Percentiles rank a stretch among this genome's conserved stretches.
Evolutionary conservation across 2,797 vertebrate species (phyloP).

Genomic region (Acipenser ruthenus): DNA sequence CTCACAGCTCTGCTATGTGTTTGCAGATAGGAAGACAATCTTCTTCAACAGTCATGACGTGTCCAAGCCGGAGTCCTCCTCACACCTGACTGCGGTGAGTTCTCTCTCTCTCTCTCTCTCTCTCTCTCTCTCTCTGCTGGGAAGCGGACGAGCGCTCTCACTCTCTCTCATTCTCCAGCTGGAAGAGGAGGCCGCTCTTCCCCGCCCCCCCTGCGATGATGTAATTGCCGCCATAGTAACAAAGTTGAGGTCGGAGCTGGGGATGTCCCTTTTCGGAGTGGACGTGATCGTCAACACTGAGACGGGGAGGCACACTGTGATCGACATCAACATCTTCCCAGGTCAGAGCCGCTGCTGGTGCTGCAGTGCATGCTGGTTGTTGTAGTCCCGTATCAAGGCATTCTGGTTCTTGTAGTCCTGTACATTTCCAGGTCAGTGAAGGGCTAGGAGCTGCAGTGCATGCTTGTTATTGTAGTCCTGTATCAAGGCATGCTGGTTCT

Average conservation of each 20-base stretch:
- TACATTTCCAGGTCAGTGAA: no score
- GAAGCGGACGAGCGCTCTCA: no score
- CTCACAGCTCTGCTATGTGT: neutral
- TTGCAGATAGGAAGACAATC: constrained; percentile 57
- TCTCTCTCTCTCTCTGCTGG: no score
- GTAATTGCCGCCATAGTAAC: constrained; percentile 46
- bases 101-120: no score
- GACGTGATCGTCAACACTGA: constrained; percentile 57
- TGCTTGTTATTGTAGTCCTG: no score
- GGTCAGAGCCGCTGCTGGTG: constrained; percentile 31
- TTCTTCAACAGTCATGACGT: constrained; percentile 69
- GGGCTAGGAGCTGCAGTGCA: no score
- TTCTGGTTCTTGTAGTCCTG: no score
- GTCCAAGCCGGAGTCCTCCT: constrained; percentile 63
- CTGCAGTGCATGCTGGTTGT: no score
- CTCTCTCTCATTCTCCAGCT: constrained; percentile 31
- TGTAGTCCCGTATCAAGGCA: no score
- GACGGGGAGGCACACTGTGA: constrained; percentile 53
- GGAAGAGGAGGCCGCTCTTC: constrained; percentile 41
- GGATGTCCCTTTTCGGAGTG: constrained; percentile 62
- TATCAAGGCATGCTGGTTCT: no score
- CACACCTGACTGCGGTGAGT: constrained; percentile 56
- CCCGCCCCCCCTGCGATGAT: constrained; percentile 44
- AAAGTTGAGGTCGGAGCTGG: constrained; percentile 46
- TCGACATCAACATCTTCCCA: constrained; percentile 67